Percentiles rank a stretch among this genome's conserved stretches.
Conservation (phyloP, 2,888 invertebrate species). For the Apamea anceps region DNA sequence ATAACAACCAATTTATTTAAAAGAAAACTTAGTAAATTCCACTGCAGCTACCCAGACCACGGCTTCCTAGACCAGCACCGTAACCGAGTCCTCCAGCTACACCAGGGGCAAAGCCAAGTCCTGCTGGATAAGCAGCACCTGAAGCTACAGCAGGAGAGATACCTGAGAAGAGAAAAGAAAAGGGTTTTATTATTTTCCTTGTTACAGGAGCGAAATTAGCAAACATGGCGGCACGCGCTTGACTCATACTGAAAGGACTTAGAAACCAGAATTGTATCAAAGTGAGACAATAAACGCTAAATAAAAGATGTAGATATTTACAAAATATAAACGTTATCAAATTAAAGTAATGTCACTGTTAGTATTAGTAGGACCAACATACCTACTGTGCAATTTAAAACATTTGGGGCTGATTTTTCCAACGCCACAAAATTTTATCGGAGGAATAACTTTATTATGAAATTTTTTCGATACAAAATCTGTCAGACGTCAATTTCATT, state of each 20-base stretch:
- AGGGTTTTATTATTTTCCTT: no score
- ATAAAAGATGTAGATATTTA: no score
- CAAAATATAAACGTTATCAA: background rate
- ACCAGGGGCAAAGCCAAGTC: conserved; percentile 14
- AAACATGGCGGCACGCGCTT: background rate
- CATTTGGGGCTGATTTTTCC: no score
- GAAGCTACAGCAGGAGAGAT: conserved; percentile 38
- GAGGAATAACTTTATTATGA: no score
- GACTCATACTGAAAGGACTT: background rate
- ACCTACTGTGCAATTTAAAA: no score
- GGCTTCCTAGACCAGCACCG: conserved; percentile 29
- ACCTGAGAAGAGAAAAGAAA: conserved; percentile 11
- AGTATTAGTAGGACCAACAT: no score
- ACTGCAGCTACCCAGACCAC: conserved; percentile 28
- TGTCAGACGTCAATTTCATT: no score
- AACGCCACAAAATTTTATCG: no score
- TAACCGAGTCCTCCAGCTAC: conserved; percentile 28
- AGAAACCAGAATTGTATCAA: background rate
- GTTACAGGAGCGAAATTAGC: background rate
- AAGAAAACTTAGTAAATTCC: conserved; percentile 26
- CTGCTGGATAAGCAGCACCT: conserved; percentile 28
- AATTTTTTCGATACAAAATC: no score
- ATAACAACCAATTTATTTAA: conserved; percentile 47
- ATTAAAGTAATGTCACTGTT: no score
- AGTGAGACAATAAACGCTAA: background rate